Percentiles rank a stretch among this genome's conserved stretches.
Evolutionary conservation across 1,140 invertebrate genomes (phyloP).

Genomic region (Leptinotarsa lineolata): DNA sequence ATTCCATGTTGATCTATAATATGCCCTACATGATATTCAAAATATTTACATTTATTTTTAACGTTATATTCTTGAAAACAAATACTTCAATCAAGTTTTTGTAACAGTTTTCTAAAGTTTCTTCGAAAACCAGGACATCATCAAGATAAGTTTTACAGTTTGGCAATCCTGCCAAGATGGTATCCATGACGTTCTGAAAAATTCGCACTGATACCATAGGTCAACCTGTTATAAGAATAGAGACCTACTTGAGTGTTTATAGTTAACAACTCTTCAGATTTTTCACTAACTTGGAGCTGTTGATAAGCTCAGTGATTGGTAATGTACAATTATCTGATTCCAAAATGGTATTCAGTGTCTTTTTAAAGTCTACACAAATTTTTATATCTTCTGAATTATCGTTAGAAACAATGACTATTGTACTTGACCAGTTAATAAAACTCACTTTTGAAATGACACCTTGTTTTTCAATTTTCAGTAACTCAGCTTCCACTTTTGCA

Average conservation of each 20-base stretch:
- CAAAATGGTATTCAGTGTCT: no score
- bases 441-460: no score
- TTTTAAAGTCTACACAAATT: constrained; percentile 53
- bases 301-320: constrained; percentile 6
- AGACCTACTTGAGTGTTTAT: neutral
- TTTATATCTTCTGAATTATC: constrained; percentile 51
- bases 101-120: constrained; percentile 39
- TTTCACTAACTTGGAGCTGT: neutral
- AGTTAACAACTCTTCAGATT: neutral
- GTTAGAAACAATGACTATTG: constrained; percentile 58
- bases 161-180: constrained; percentile 43
- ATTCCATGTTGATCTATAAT: constrained; percentile 50
- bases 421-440: constrained; percentile 51
- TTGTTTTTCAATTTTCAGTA: constrained; percentile 28
- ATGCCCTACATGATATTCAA: constrained; percentile 49
- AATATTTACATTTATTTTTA: constrained; percentile 47
- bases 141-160: constrained; percentile 44
- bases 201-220: constrained; percentile 32
- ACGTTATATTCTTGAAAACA: constrained; percentile 36
- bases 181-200: constrained; percentile 49
- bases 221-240: neutral
- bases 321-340: no score
- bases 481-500: constrained; percentile 36
- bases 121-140: constrained; percentile 49
- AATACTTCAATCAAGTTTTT: constrained; percentile 35